Percentiles rank a stretch among this genome's conserved stretches.
These are phyloP conservation scores for Tupaia chinensis DNA, from an alignment of 2,113 vertebrate species.

Conservation along the genomic window DNA sequence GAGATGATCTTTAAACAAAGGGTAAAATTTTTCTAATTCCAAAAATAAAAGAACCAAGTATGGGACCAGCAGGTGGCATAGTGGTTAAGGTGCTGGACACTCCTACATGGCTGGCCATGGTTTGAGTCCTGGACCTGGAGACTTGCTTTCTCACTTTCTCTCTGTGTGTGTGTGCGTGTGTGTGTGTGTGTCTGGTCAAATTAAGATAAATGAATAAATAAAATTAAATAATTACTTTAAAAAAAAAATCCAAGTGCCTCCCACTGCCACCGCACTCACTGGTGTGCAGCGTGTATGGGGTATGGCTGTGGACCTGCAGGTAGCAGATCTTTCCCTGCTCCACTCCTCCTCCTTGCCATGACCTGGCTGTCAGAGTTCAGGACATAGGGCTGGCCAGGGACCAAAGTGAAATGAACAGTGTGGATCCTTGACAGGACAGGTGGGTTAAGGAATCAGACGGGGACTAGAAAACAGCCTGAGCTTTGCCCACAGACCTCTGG, in stretches of 20 bases:
- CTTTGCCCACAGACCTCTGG: background rate
- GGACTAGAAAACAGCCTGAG: background rate
- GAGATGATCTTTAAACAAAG: background rate
- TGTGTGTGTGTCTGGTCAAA: too few species aligned
- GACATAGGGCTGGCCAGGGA: background rate
- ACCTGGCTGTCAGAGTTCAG: background rate
- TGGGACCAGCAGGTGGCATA: too few species aligned
- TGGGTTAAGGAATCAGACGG: background rate
- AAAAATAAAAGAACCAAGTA: background rate
- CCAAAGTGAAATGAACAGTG: background rate
- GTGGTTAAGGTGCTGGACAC: too few species aligned
- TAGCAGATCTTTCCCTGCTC: background rate
- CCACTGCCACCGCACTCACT: accelerated
- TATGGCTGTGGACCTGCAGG: background rate
- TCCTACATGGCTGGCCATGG: too few species aligned
- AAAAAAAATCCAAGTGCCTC: background rate
- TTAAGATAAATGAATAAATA: too few species aligned
- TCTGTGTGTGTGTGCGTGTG: too few species aligned
- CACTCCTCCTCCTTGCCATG: background rate
- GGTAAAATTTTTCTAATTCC: background rate
- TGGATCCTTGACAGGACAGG: background rate
- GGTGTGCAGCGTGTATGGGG: background rate
- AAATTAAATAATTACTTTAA: too few species aligned
- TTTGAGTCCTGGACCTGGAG: too few species aligned
- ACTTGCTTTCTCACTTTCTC: too few species aligned